phyloP scores from a whole-genome alignment of 2,888 invertebrate species.

The Marasmarcha lunaedactyla region DNA sequence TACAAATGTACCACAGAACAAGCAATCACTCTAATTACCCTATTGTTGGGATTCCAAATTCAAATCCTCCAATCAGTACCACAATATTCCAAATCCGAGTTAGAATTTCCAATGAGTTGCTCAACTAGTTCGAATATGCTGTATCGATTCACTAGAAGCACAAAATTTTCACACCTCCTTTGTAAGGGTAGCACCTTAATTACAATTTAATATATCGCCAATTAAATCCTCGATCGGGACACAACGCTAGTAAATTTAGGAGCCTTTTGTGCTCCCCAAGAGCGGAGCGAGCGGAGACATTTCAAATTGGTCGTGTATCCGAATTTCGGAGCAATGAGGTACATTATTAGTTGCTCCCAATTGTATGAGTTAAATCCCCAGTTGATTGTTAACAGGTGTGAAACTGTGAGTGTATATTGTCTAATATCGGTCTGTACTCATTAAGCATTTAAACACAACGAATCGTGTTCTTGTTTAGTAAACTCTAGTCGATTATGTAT shows the following conservation, averaged over 20 bases:
- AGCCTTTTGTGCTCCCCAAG: constrained; percentile 12
- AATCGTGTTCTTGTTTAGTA: background rate
- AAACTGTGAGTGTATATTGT: constrained; percentile 25
- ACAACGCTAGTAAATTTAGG: constrained; percentile 31
- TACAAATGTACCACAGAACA: background rate
- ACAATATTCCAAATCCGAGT: background rate
- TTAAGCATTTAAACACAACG: background rate
- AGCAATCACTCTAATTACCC: background rate
- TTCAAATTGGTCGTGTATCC: background rate
- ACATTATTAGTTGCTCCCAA: constrained; percentile 25
- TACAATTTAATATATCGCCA: constrained; percentile 67
- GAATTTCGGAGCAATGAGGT: constrained; percentile 19
- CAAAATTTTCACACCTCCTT: constrained; percentile 46
- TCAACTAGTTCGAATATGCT: background rate
- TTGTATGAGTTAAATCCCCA: constrained; percentile 24
- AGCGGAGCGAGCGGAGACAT: background rate
- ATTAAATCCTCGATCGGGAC: constrained; percentile 58
- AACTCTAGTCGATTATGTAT: background rate
- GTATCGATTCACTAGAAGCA: constrained; percentile 26
- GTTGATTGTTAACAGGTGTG: constrained; percentile 25
- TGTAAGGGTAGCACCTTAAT: constrained; percentile 50
- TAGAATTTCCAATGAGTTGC: constrained; percentile 1
- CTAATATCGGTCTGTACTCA: constrained; percentile 14
- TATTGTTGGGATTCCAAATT: background rate
- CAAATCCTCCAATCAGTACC: constrained; percentile 1